These are phyloP conservation scores for Xestobium rufovillosum DNA, from an alignment of 2,888 invertebrate genomes.

Conservation along the genomic window DNA sequence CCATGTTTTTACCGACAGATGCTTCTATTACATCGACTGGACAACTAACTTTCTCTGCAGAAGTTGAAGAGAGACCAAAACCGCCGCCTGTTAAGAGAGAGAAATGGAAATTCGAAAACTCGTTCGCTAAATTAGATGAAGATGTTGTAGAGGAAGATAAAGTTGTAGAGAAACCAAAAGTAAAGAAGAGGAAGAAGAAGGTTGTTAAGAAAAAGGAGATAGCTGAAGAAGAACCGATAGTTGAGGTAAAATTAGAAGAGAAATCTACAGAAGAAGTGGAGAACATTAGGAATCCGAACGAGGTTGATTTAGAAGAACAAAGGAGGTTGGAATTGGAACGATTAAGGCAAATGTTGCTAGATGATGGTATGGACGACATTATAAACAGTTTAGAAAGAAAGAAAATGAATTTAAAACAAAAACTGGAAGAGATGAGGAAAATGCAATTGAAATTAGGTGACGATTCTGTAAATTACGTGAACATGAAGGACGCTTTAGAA, in stretches of 20 bases:
- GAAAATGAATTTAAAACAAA: constrained; percentile 34
- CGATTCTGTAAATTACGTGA: constrained; percentile 37
- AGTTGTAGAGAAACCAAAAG: constrained; percentile 18
- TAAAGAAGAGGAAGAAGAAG: constrained; percentile 16
- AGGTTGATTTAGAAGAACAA: constrained; percentile 24
- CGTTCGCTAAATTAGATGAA: constrained; percentile 15
- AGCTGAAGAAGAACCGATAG: constrained; percentile 5
- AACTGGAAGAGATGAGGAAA: constrained; percentile 39
- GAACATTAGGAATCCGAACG: constrained; percentile 6
- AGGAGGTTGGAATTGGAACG: constrained; percentile 33
- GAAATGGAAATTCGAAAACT: constrained; percentile 9
- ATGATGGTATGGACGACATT: constrained; percentile 40
- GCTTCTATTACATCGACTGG: constrained; percentile 50
- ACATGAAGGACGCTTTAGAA: constrained; percentile 35
- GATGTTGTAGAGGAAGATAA: constrained; percentile 17
- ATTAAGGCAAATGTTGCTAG: constrained; percentile 30
- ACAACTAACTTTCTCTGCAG: constrained; percentile 39
- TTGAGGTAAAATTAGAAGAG: constrained; percentile 19
- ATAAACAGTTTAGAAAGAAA: constrained; percentile 38
- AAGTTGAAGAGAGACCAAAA: constrained; percentile 37
- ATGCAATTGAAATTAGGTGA: constrained; percentile 33
- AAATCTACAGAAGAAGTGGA: constrained; percentile 10
- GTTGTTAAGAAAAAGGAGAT: constrained; percentile 13
- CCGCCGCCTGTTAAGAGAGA: constrained; percentile 30
- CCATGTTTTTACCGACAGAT: constrained; percentile 65